Base-by-base conservation (phyloP, 1,140 invertebrate species). In the Calephelis nemesis region DNA sequence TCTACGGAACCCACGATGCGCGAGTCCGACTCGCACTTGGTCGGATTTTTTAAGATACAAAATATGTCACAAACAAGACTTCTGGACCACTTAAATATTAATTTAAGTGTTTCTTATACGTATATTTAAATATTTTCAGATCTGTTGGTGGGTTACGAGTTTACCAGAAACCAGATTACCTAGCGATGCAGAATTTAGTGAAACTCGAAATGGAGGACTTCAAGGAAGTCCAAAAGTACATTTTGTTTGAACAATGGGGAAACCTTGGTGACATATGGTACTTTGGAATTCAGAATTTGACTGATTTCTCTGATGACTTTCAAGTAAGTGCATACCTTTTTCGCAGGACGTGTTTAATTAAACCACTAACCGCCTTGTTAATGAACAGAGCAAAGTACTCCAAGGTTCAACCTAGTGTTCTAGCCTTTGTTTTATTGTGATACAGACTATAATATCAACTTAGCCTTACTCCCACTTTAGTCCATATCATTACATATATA, bases 211-310 rank as follows among this genome's bases (percentile, higher is more conserved):
- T n/a, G n/a, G n/a, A n/a, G 1, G 49, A 47, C 0, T 78, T 76
- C 11, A 65, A 62, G 1, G 72, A 76, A 0, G 75, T 62, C 62
- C 47, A 65, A 52, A 85, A 75, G 3, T 91, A 83, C 68, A 78
- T 94, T 6, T 85, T 94, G 71, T 96, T 96, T 84, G 90, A 90
- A 50, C 92, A 91, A 58, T 88, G 83, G 69, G 95, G 95, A 1
- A 94, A 96, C 77, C 94, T 96, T 77, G 96, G 96, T 5, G 93
- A 96, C 79, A 70, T 84, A n/a, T 97, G 96, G 96, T 87, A 90
- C 11, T 84, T 90, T 15, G 94, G 92, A 8, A 88, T 93, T 11
- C 85, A 94, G n/a, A 70, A 88, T 62, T 82, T 96, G 8, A 92
- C 89, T 0, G 65, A 84, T 47, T 83, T 92, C 8, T 76, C 88